These are phyloP conservation scores for Talpa occidentalis DNA, from an alignment of 2,113 vertebrate genomes.

Conservation along the genomic window DNA sequence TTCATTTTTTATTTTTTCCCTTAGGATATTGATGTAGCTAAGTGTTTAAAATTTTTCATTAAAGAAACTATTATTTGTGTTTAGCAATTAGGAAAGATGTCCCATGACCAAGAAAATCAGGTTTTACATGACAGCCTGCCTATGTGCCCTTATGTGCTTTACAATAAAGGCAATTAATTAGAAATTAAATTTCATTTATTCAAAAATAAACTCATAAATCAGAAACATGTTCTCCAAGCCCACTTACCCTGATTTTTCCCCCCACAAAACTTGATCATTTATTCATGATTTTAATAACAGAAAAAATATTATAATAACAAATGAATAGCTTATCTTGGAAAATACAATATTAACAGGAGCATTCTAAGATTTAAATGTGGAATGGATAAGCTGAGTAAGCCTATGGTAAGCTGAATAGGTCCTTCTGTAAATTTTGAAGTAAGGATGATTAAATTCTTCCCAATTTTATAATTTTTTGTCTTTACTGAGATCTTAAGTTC, in stretches of 20 bases:
- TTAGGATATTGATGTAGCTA: neutral
- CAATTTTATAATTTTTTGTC: neutral
- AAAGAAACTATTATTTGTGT: neutral
- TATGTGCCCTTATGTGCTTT: neutral
- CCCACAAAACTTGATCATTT: neutral
- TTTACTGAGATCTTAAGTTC: neutral
- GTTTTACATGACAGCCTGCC: neutral
- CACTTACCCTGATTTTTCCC: neutral
- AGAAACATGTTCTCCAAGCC: neutral
- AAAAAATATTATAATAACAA: neutral
- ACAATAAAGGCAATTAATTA: neutral
- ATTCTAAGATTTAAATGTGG: neutral
- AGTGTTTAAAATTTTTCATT: neutral
- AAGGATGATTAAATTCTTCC: neutral
- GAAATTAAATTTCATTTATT: slow-evolving; percentile 40
- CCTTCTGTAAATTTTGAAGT: neutral
- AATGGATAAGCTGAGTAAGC: no score
- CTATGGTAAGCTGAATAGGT: neutral
- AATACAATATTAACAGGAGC: neutral
- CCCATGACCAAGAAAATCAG: neutral
- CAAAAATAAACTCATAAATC: neutral
- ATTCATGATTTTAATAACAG: neutral
- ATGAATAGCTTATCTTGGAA: neutral
- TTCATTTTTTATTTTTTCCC: neutral
- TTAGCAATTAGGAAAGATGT: neutral